A percentile compares a stretch with the other conserved stretches of the same genome.
Evolutionary conservation across 2,113 vertebrate species (phyloP).

Genomic region (Apteryx owenii): DNA sequence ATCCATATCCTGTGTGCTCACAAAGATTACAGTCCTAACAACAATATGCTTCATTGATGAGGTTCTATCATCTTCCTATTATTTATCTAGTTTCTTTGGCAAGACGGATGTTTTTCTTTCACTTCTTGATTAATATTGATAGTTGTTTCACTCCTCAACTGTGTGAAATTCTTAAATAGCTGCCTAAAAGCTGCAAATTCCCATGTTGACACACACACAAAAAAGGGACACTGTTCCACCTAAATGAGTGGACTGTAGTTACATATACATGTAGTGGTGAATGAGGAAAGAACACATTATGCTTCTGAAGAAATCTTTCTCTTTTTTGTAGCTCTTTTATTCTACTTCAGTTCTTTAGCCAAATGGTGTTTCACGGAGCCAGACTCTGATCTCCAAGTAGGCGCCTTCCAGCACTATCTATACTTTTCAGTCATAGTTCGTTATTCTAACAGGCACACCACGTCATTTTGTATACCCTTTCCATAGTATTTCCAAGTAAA

Average conservation of each 20-base stretch:
- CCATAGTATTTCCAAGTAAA: neutral
- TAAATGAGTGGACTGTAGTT: neutral
- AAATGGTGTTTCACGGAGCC: neutral
- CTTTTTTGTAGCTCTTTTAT: neutral
- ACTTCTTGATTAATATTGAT: neutral
- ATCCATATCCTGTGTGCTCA: neutral
- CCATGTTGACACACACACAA: neutral
- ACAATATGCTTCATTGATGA: neutral
- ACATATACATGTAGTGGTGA: neutral
- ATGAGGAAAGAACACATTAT: neutral
- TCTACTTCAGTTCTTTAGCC: neutral
- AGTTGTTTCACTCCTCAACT: neutral
- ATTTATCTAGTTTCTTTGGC: neutral
- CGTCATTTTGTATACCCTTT: neutral
- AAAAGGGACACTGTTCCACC: neutral
- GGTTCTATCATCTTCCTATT: neutral
- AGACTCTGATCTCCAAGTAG: neutral
- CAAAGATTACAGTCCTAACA: neutral
- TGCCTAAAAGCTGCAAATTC: neutral
- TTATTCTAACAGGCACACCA: neutral
- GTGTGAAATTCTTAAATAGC: neutral
- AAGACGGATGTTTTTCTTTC: neutral
- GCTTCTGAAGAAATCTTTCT: neutral
- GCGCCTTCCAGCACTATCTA: neutral
- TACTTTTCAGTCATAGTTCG: neutral